These are phyloP conservation scores for Hydractinia symbiolongicarpus DNA, from an alignment of 30 jellyfish, hydroid and myxozoan genomes.

Conservation along the genomic window DNA sequence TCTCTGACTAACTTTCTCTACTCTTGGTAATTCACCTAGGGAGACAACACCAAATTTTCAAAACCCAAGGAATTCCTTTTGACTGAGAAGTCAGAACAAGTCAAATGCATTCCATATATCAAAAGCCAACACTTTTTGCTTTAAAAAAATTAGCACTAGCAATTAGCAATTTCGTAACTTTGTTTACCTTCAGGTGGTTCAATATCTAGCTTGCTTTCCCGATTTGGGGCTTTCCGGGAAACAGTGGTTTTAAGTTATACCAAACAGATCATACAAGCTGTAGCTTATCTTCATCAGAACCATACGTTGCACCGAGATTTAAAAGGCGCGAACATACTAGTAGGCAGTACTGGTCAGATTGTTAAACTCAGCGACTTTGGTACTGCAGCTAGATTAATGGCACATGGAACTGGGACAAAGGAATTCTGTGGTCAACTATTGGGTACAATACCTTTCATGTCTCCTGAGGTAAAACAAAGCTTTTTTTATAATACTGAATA, in stretches of 20 bases:
- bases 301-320: slow-evolving; percentile 87
- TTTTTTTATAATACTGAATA: not conserved
- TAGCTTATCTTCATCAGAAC: slow-evolving; percentile 71
- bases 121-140: too few species aligned
- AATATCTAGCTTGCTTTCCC: slow-evolving; percentile 52
- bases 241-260: slow-evolving; percentile 62
- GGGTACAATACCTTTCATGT: slow-evolving; percentile 95
- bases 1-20: too few species aligned
- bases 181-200: slow-evolving; percentile 73
- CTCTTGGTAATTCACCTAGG: too few species aligned
- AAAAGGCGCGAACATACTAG: slow-evolving; percentile 84
- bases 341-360: slow-evolving; percentile 88
- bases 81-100: too few species aligned
- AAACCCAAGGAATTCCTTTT: too few species aligned
- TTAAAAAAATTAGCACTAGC: too few species aligned
- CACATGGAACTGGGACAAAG: slow-evolving; percentile 90
- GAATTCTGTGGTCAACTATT: slow-evolving; percentile 90
- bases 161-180: too few species aligned
- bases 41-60: too few species aligned
- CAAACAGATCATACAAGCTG: slow-evolving; percentile 67
- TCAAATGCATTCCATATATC: too few species aligned
- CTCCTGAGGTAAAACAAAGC: slow-evolving; percentile 66
- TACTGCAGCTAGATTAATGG: slow-evolving; percentile 74
- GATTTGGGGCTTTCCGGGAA: slow-evolving; percentile 80
- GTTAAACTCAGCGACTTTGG: slow-evolving; percentile 92